Evolutionary conservation across 1,140 invertebrate genomes (phyloP), one percentile per base, ranked within the genome.

Genomic region (Nixonia krombeini): DNA sequence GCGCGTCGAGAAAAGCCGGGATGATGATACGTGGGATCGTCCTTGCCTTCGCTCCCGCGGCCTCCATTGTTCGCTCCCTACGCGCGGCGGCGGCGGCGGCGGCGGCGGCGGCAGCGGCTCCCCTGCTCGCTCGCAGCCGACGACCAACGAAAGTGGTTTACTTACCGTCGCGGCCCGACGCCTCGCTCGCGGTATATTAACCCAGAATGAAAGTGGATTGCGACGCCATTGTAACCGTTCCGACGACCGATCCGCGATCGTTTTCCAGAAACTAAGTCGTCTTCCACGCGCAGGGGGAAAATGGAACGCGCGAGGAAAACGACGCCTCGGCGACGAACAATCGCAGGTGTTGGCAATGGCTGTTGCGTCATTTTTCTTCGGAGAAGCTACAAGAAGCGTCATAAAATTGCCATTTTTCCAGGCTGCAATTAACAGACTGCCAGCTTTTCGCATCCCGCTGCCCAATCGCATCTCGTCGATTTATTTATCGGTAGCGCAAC

Each of bases 41-140:
- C 81, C 81, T 83, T 83, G 79, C 72, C 59, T 75, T 74, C 56
- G 59, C 78, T 83, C 81, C 76, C 79, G 79, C 78, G 78, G 77
- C 74, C 74, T 71, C 76, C 51, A 81, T 83, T 83, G 78, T 81
- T 75, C 61, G 33, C 31, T 38, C 33, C 40, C 57, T 49, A 40
- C 56, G 47, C 25, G n/a, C n/a, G n/a, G n/a, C n/a, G n/a, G n/a
- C n/a, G n/a, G n/a, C n/a, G n/a, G n/a, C n/a, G n/a, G n/a, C n/a
- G n/a, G n/a, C n/a, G n/a, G n/a, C n/a, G n/a, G n/a, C n/a, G n/a
- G n/a, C n/a, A n/a, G n/a, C n/a, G 41, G 58, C 61, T 71, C 61
- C 64, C 42, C 61, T 69, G 66, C 68, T 71, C 59, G 50, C 40
- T 47, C 15, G 44, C 28, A 49, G 49, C 21, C 44, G 33, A 42